Conservation (phyloP, 1,140 invertebrate genomes). For the Formica selysi region DNA sequence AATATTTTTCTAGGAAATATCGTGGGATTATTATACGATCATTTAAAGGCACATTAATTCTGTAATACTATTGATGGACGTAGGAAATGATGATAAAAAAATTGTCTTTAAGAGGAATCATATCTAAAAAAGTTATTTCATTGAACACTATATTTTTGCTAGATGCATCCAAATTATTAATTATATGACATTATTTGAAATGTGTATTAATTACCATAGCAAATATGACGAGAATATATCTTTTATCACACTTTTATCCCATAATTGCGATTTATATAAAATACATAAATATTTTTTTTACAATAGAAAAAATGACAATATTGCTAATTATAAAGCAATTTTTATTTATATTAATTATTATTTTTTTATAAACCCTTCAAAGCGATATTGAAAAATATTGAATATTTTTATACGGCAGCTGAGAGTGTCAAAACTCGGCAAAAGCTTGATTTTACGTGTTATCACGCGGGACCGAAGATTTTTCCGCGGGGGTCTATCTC, state of each 20-base stretch:
- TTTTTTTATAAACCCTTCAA: background rate
- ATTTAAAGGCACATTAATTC: conserved; percentile 8
- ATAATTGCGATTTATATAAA: background rate
- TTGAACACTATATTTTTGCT: background rate
- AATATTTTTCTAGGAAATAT: background rate
- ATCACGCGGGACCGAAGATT: conserved; percentile 63
- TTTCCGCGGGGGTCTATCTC: conserved; percentile 61
- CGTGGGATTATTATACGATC: background rate
- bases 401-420: background rate
- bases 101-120: background rate
- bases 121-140: background rate
- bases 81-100: background rate
- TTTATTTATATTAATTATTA: background rate
- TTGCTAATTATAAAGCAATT: background rate
- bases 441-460: conserved; percentile 21
- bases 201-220: background rate
- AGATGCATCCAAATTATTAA: background rate
- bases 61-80: background rate
- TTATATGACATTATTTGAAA: background rate
- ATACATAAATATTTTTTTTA: background rate
- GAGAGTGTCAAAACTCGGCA: conserved; percentile 31
- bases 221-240: background rate
- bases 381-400: conserved; percentile 9
- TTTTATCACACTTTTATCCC: background rate
- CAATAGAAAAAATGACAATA: background rate